Percentiles rank a stretch among this genome's conserved stretches.
Evolutionary conservation across 2,888 invertebrate genomes (phyloP).

Genomic region (Epinotia ramella): DNA sequence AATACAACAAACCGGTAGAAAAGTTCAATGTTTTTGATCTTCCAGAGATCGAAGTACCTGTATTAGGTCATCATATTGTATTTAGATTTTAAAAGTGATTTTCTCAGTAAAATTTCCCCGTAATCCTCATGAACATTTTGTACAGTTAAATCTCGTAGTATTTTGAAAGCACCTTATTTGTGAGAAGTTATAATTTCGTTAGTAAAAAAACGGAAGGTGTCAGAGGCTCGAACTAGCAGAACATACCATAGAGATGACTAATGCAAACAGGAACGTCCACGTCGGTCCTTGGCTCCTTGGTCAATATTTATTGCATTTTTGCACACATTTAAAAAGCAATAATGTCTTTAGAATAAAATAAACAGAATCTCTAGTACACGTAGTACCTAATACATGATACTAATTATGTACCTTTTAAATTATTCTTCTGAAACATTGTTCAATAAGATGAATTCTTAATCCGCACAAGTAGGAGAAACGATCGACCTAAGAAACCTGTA

Average conservation of each 20-base stretch:
- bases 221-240: constrained; percentile 1
- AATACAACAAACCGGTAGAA: neutral
- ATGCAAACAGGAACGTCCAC: constrained; percentile 6
- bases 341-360: neutral
- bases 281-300: neutral
- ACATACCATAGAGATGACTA: constrained; percentile 26
- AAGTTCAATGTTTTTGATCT: neutral
- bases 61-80: neutral
- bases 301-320: neutral
- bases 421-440: constrained; percentile 1
- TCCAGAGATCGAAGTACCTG: neutral
- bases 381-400: neutral
- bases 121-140: too few species aligned
- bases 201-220: neutral
- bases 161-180: too few species aligned
- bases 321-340: neutral
- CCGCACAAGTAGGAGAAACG: constrained; percentile 42
- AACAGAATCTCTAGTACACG: neutral
- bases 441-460: constrained; percentile 28
- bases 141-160: too few species aligned
- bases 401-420: neutral
- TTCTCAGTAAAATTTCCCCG: too few species aligned
- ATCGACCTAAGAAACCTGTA: constrained; percentile 45
- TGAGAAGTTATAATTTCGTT: neutral
- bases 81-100: neutral